A percentile compares a stretch with the other conserved stretches of the same genome.
Conservation (phyloP, 92 coral and sea anemone species). For the Nematostella vectensis region DNA sequence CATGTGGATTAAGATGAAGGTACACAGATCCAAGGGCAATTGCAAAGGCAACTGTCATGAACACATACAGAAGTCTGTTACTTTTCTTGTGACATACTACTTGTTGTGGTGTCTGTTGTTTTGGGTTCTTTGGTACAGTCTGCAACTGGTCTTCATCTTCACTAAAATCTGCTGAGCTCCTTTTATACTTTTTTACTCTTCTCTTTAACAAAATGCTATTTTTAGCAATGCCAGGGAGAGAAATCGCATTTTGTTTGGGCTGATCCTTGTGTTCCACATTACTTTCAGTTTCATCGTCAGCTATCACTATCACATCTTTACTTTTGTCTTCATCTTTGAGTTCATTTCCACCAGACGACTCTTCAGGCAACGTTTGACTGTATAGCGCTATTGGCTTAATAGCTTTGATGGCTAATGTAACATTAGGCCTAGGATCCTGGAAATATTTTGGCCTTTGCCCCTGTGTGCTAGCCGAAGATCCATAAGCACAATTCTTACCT, state of each 20-base stretch:
- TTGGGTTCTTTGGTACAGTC: neutral
- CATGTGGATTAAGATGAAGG: slow-evolving; percentile 63
- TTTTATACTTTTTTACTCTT: neutral
- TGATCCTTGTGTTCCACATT: no score
- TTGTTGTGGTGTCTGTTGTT: slow-evolving; percentile 3
- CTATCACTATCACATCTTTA: slow-evolving; percentile 7
- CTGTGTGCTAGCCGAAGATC: no score
- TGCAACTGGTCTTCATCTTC: slow-evolving; percentile 37
- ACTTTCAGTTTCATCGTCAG: slow-evolving; percentile 3
- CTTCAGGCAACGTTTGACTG: no score
- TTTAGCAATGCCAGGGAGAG: neutral
- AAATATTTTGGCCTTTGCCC: no score
- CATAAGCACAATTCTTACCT: no score
- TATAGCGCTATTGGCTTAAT: no score
- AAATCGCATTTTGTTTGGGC: neutral
- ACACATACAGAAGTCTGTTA: neutral
- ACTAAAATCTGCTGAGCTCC: slow-evolving; percentile 26
- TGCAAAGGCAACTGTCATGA: slow-evolving; percentile 5
- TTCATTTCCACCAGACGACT: neutral
- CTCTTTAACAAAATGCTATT: neutral
- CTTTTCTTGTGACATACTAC: neutral
- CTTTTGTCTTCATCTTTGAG: neutral
- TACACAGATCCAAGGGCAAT: slow-evolving; percentile 26
- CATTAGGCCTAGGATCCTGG: no score
- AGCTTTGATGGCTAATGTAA: no score